Evolutionary conservation across 2,797 vertebrate genomes (phyloP).

Genomic region (Coregonus ussuriensis): DNA sequence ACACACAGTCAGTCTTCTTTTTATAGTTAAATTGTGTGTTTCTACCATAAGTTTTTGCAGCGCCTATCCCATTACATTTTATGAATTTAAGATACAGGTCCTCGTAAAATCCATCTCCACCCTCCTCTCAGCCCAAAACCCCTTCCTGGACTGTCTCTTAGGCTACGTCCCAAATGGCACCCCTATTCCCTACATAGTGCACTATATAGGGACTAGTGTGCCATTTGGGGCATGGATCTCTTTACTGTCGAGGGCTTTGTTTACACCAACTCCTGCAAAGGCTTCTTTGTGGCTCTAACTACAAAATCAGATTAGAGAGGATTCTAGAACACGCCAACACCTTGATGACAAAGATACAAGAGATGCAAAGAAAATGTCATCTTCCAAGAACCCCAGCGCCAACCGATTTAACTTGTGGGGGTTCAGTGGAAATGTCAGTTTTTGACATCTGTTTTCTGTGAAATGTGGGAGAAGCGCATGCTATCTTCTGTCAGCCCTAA

Average conservation of each 20-base stretch:
- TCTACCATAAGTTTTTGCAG: too few relatives aligned
- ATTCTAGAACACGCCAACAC: slow-evolving; percentile 39
- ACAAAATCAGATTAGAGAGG: slow-evolving; percentile 57
- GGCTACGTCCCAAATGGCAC: background rate
- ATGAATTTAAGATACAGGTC: background rate
- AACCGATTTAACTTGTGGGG: slow-evolving; percentile 54
- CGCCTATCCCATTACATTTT: too few relatives aligned
- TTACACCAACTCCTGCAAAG: slow-evolving; percentile 53
- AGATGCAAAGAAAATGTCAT: slow-evolving; percentile 47
- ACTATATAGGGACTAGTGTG: background rate
- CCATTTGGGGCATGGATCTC: background rate
- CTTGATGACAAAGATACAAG: slow-evolving; percentile 50
- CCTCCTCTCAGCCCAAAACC: background rate
- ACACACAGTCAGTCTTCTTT: too few relatives aligned
- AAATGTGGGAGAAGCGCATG: background rate
- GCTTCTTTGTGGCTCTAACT: slow-evolving; percentile 49
- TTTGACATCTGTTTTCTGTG: slow-evolving; percentile 35
- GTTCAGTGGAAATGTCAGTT: slow-evolving; percentile 46
- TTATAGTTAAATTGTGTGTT: too few relatives aligned
- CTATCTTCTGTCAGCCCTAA: background rate
- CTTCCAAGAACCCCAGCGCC: slow-evolving; percentile 32
- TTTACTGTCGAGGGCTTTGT: slow-evolving; percentile 49
- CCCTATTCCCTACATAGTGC: background rate
- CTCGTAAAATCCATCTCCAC: background rate
- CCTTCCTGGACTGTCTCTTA: background rate